Percentiles rank a stretch among this genome's conserved stretches.
Evolutionary conservation across 1,140 invertebrate genomes (phyloP).

Genomic region (Zophobas atratus): DNA sequence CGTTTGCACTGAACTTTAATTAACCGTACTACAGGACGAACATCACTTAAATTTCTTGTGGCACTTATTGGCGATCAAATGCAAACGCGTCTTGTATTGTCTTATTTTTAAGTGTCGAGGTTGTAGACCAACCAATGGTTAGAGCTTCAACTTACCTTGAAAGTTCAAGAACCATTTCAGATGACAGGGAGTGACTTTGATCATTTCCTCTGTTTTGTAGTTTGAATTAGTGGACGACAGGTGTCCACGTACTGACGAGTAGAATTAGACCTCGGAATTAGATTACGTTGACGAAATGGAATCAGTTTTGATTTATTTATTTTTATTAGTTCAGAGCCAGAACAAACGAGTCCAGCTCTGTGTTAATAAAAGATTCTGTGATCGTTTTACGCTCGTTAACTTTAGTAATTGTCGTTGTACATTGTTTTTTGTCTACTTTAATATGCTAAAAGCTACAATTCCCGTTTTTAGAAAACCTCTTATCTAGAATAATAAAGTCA

Average conservation of each 20-base stretch:
- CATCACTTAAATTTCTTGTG: conserved; percentile 38
- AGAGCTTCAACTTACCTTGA: conserved; percentile 63
- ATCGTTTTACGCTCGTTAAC: conserved; percentile 42
- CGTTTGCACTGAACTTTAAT: conserved; percentile 6
- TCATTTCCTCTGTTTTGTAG: not conserved
- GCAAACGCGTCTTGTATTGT: conserved; percentile 61
- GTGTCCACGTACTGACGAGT: no score
- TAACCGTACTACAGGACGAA: conserved; percentile 22
- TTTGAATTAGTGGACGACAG: not conserved
- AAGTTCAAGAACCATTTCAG: conserved; percentile 62
- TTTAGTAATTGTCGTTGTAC: conserved; percentile 27
- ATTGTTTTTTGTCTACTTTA: not conserved
- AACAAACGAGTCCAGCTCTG: not conserved
- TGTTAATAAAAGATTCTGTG: conserved; percentile 35
- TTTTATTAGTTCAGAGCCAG: no score
- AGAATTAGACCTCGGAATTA: not conserved
- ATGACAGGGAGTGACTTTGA: conserved; percentile 48
- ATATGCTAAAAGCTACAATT: not conserved
- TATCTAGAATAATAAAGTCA: no score
- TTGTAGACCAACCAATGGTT: conserved; percentile 49
- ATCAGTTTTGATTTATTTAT: no score
- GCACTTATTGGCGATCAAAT: conserved; percentile 49
- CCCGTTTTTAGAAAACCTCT: no score
- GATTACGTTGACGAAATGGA: no score
- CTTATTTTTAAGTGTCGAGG: conserved; percentile 60